Evolutionary conservation across 2,888 invertebrate genomes (phyloP).

Genomic region (Lypha dubia): DNA sequence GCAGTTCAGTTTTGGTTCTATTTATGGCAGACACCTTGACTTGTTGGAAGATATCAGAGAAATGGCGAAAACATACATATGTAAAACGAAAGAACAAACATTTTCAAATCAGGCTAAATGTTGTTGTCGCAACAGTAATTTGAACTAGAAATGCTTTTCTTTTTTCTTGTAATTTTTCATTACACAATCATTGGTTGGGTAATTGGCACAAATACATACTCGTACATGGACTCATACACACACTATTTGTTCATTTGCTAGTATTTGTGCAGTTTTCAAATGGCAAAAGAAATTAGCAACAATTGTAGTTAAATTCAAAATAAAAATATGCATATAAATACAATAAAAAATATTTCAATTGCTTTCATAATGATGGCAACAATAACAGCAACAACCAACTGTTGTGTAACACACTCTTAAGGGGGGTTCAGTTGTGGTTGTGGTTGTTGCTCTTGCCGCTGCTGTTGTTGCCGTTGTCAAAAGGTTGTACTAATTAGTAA

Average conservation of each 20-base stretch:
- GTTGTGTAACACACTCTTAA: constrained; percentile 30
- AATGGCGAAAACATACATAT: too few species aligned
- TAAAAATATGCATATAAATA: too few species aligned
- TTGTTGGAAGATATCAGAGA: constrained; percentile 23
- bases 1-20: background rate
- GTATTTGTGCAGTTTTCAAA: constrained; percentile 11
- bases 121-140: constrained; percentile 43
- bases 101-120: constrained; percentile 33
- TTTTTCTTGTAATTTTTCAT: constrained; percentile 7
- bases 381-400: constrained; percentile 49
- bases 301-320: constrained; percentile 40
- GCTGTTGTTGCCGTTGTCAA: background rate
- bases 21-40: constrained; percentile 63
- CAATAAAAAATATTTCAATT: constrained; percentile 15
- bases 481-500: constrained; percentile 59
- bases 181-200: constrained; percentile 53
- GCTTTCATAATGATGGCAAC: background rate
- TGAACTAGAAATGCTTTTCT: constrained; percentile 55
- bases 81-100: constrained; percentile 1
- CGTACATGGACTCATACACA: constrained; percentile 23
- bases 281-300: constrained; percentile 60
- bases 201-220: constrained; percentile 66
- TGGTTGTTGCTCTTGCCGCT: background rate
- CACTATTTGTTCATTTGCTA: background rate
- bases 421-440: background rate